Evolutionary conservation across 2,797 vertebrate genomes (phyloP).

Genomic region (Alcedo atthis): DNA sequence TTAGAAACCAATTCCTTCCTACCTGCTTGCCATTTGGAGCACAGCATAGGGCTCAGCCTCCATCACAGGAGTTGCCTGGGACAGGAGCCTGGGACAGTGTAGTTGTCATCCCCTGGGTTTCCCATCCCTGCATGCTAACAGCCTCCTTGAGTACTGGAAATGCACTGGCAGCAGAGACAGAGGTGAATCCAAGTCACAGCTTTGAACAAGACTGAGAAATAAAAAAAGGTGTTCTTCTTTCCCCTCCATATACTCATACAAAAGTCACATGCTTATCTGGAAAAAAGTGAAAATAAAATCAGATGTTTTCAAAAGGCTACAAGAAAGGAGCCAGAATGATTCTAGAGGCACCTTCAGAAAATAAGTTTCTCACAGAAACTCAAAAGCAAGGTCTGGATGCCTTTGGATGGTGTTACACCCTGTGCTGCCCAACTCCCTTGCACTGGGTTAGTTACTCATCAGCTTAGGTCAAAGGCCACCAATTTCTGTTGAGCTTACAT

Average conservation of each 20-base stretch:
- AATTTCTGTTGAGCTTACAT: not conserved
- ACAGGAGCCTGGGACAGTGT: not conserved
- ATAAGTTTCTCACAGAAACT: not conserved
- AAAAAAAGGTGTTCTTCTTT: not conserved
- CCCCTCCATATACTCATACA: not conserved
- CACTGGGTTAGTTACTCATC: not conserved
- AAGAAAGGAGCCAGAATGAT: rapidly evolving
- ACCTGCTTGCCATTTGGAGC: not conserved
- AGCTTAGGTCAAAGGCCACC: not conserved
- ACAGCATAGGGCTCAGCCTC: not conserved
- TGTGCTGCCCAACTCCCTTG: rapidly evolving
- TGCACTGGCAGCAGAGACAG: not conserved
- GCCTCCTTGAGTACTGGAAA: not conserved
- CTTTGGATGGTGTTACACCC: not conserved
- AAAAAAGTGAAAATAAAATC: not conserved
- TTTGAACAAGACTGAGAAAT: not conserved
- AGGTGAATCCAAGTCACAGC: not conserved
- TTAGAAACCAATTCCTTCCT: not conserved
- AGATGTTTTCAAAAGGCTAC: not conserved
- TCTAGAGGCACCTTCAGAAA: not conserved
- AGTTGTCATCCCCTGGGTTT: not conserved
- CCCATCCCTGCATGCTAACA: not conserved
- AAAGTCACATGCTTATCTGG: not conserved
- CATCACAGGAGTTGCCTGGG: not conserved
- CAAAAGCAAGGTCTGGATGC: not conserved